Conservation (phyloP, 1,140 invertebrate genomes). For the roundworm (Caenorhabditis elegans) region WBcel235 BX284603.4:7486501-7487000, state of each 20-base stretch:
- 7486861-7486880: no score
- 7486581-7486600: no score
- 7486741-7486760: background rate
- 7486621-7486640: no score
- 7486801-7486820: constrained; percentile 4
- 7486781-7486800: background rate
- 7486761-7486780: background rate
- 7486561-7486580: no score
- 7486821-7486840: no score
- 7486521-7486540: constrained; percentile 62
- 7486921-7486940: constrained; percentile 61
- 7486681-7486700: no score
- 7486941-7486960: constrained; percentile 62
- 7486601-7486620: no score
- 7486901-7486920: constrained; percentile 52
- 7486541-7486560: background rate
- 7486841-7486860: no score
- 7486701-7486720: no score
- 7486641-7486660: no score
- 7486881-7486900: background rate
- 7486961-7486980: constrained; percentile 66
- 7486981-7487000: constrained; percentile 67
- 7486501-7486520: constrained; percentile 56
- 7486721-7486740: background rate
- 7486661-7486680: no score